Base-by-base conservation (phyloP, 2,888 invertebrate species). In the Pardosa pseudoannulata region DNA sequence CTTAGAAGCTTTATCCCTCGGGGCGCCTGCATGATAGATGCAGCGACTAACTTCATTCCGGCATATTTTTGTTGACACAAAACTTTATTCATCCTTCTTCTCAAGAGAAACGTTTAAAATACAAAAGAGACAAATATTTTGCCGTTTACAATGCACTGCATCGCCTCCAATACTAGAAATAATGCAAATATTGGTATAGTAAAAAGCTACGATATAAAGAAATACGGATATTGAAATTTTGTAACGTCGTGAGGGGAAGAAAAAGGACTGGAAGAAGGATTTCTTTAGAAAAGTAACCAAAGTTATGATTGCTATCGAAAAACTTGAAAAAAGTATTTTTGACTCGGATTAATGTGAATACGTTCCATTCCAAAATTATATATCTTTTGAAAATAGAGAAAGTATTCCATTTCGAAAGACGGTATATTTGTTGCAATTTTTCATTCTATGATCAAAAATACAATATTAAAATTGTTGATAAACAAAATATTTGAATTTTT, bases 51-150 rank as follows among this genome's bases (percentile, higher is more conserved):
- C 73, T 80, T 80, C 50, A 67, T 73, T 80, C 50, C 67, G 19
- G 28, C 23, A 16, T 70, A 56, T 36, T 46, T 29, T 73, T 80
- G 73, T 80, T 80, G 80, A 80, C 56, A 73, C 46, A 73, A 32
- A 29, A 13, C 29, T 50, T 29, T 27, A 46, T 72, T 79, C 67
- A 50, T 41, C 19, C 23, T 27, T 62, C 50, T 23, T 11, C 65
- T 41, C 72, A 65, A 31, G 73, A 80, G 80, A 68, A 67, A 32
- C 39, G 29, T 56, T 65, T 23, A 80, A 80, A 73, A 73, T 36
- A 80, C 67, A 73, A 80, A 80, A 36, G 50, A 73, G 56, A 79
- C 79, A 73, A 80, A 80, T 80, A 80, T 80, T 80, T 80, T 74
- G 50, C 39, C 13, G 39, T 28, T 31, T 71, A 41, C 72, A 79